Evolutionary conservation across 2,797 vertebrate species (phyloP).

Genomic region (Meda fulgida): DNA sequence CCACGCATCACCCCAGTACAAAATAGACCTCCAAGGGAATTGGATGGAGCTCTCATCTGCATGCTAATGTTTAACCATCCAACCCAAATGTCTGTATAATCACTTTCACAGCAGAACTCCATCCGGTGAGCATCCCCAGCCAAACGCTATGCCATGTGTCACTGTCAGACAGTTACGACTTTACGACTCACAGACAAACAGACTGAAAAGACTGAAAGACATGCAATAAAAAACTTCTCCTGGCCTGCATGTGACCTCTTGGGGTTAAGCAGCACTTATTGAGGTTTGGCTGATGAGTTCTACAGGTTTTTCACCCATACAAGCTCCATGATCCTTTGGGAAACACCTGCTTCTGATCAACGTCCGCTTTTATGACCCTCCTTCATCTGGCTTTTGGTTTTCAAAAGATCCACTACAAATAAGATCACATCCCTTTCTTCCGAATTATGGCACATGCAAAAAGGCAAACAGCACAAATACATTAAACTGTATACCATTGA

Average conservation of each 20-base stretch:
- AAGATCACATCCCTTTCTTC: slow-evolving; percentile 1
- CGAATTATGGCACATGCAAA: neutral
- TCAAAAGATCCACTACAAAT: slow-evolving; percentile 25
- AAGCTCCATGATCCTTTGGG: slow-evolving; percentile 25
- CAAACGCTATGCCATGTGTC: slow-evolving; percentile 62
- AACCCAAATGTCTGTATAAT: slow-evolving; percentile 68
- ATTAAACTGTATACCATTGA: neutral
- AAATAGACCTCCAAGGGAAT: slow-evolving; percentile 66
- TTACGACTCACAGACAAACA: too few species aligned
- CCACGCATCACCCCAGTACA: slow-evolving; percentile 74
- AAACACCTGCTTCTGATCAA: slow-evolving; percentile 58
- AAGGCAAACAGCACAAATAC: neutral
- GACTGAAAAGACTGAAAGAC: slow-evolving; percentile 59
- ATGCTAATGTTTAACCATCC: slow-evolving; percentile 69
- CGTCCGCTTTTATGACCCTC: slow-evolving; percentile 20
- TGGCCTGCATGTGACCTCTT: slow-evolving; percentile 36
- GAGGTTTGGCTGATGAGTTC: slow-evolving; percentile 52
- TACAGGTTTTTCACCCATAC: slow-evolving; percentile 57
- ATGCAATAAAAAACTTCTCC: slow-evolving; percentile 12
- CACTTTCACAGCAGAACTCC: slow-evolving; percentile 61
- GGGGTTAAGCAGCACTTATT: slow-evolving; percentile 54
- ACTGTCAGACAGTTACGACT: slow-evolving; percentile 60
- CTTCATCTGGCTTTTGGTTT: slow-evolving; percentile 51
- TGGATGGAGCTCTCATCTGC: slow-evolving; percentile 73
- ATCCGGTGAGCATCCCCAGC: slow-evolving; percentile 60